A percentile compares a stretch with the other conserved stretches of the same genome.
Conservation (phyloP, 2,113 vertebrate genomes). For the Hemicordylus capensis region DNA sequence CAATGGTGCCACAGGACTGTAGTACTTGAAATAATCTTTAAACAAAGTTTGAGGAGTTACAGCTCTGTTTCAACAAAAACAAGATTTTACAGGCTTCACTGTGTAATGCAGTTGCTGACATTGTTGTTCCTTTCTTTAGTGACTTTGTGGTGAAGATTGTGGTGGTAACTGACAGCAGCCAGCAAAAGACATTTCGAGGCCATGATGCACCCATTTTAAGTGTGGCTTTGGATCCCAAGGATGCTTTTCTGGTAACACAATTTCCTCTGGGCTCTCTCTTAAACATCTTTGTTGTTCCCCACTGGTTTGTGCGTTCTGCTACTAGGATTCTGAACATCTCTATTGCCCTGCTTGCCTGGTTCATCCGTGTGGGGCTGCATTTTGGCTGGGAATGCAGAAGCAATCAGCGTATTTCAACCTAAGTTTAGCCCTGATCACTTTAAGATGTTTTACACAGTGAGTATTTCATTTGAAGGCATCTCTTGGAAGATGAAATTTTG, state of each 20-base stretch:
- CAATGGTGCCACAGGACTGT: background rate
- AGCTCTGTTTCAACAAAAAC: background rate
- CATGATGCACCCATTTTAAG: constrained; percentile 93
- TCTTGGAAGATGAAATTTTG: no score
- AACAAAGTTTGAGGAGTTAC: background rate
- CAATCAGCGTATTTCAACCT: background rate
- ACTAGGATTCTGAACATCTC: background rate
- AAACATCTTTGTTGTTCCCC: background rate
- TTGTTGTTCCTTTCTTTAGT: constrained; percentile 68
- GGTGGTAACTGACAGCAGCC: constrained; percentile 90
- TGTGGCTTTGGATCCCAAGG: constrained; percentile 90
- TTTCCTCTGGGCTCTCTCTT: background rate
- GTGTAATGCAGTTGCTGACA: background rate
- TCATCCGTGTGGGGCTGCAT: background rate
- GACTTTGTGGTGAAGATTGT: constrained; percentile 96
- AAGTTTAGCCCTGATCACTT: background rate
- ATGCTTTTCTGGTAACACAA: constrained; percentile 87
- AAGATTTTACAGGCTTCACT: background rate
- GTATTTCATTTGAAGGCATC: background rate
- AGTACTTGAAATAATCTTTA: background rate
- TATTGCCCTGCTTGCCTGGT: background rate
- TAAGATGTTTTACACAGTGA: background rate
- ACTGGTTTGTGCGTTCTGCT: background rate
- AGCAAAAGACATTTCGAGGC: constrained; percentile 92
- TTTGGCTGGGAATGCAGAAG: background rate